Evolutionary conservation across 2,113 vertebrate genomes (phyloP).

Genomic region (Crocuta crocuta): DNA sequence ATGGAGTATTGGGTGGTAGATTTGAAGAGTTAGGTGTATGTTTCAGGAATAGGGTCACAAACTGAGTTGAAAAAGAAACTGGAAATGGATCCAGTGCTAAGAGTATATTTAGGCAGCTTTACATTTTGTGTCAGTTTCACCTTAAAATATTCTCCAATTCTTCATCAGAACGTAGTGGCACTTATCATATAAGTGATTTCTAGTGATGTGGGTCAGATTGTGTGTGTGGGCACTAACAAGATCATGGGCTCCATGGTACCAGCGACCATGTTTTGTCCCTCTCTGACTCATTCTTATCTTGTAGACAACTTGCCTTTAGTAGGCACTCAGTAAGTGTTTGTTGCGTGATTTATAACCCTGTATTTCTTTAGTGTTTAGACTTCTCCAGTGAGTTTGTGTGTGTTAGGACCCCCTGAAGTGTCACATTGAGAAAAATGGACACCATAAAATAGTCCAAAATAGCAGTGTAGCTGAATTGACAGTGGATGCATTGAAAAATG

Average conservation of each 20-base stretch:
- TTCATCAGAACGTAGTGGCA: neutral
- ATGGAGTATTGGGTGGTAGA: neutral
- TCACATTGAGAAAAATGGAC: constrained; percentile 74
- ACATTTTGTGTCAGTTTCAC: neutral
- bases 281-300: neutral
- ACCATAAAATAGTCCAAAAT: constrained; percentile 72
- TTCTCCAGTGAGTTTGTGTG: constrained; percentile 33
- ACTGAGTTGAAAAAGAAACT: neutral
- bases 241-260: neutral
- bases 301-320: neutral
- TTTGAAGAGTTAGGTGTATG: neutral
- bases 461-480: constrained; percentile 69
- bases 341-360: constrained; percentile 56
- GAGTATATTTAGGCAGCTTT: neutral
- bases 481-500: constrained; percentile 77
- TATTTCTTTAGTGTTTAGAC: constrained; percentile 64
- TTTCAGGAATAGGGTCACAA: neutral
- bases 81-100: too few species aligned
- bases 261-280: neutral
- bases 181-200: neutral
- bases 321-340: neutral
- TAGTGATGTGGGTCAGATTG: neutral
- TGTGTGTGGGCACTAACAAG: neutral
- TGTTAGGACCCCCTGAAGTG: constrained; percentile 50
- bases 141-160: neutral